Evolutionary conservation across 2,113 vertebrate genomes (phyloP).

Genomic region (Oryzias celebensis): DNA sequence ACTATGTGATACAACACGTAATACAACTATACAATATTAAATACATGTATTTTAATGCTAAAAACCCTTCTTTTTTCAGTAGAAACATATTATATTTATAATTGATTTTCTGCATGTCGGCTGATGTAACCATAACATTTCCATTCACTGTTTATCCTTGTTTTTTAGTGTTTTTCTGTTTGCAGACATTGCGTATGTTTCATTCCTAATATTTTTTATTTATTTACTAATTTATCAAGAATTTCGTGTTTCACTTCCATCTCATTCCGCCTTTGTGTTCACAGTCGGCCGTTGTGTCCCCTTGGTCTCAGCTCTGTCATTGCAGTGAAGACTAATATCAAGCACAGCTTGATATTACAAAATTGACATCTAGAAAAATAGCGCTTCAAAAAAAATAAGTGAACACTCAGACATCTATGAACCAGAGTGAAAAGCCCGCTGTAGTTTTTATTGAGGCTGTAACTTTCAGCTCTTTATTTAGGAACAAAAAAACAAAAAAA

Average conservation of each 20-base stretch:
- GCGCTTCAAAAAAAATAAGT: slow-evolving; percentile 1
- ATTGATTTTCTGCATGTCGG: too few species aligned
- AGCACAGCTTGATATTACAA: neutral
- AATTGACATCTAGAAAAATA: neutral
- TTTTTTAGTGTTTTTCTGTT: neutral
- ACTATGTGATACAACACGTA: too few species aligned
- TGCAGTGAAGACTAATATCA: neutral
- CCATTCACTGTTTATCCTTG: neutral
- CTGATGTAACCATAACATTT: too few species aligned
- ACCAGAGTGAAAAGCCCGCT: neutral
- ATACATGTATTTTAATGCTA: too few species aligned
- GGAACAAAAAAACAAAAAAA: neutral
- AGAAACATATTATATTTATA: too few species aligned
- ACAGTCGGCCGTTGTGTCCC: neutral
- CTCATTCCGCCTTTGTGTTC: neutral
- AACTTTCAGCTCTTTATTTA: too few species aligned
- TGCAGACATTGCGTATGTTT: neutral
- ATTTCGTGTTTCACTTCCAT: neutral
- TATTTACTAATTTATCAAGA: too few species aligned
- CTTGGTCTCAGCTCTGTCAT: neutral
- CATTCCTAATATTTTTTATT: neutral
- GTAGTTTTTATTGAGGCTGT: neutral
- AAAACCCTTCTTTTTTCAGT: too few species aligned
- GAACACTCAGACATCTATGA: neutral
- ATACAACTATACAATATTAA: too few species aligned